These are phyloP conservation scores for Brachionus sp. DNA, from an alignment of 1,140 invertebrate species.

Conservation along the genomic window DNA sequence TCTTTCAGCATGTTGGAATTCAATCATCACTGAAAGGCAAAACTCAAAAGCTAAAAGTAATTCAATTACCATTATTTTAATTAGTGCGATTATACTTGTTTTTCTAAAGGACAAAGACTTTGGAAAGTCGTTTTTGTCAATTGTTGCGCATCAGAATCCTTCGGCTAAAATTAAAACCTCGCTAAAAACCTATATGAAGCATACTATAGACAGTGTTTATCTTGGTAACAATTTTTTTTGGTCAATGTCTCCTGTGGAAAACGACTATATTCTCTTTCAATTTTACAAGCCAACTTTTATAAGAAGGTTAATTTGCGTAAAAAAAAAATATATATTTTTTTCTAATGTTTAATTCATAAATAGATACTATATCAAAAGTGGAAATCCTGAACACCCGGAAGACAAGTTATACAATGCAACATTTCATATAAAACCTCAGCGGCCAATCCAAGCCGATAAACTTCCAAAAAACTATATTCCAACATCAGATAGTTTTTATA, in stretches of 20 bases:
- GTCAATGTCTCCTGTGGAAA: conserved; percentile 78
- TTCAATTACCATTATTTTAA: neutral
- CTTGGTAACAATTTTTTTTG: conserved; percentile 85
- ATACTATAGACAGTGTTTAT: conserved; percentile 76
- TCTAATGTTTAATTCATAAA: conserved; percentile 49
- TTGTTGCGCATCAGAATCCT: conserved; percentile 69
- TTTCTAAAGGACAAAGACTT: conserved; percentile 77
- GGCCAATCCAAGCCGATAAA: conserved; percentile 47
- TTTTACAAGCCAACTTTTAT: conserved; percentile 73
- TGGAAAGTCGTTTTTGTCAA: conserved; percentile 77
- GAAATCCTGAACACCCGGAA: conserved; percentile 82
- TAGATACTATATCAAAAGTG: conserved; percentile 82
- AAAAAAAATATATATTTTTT: neutral
- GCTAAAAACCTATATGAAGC: conserved; percentile 79
- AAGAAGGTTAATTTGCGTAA: conserved; percentile 66
- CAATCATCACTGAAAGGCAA: conserved; percentile 93
- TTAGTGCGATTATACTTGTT: neutral
- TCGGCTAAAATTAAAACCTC: conserved; percentile 71
- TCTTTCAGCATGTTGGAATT: conserved; percentile 92
- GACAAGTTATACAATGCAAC: conserved; percentile 86
- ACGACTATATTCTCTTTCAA: conserved; percentile 76
- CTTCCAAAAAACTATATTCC: conserved; percentile 47
- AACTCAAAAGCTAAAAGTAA: conserved; percentile 88
- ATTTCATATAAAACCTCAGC: conserved; percentile 71
- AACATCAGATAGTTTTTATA: conserved; percentile 47